Percentiles rank a stretch among this genome's conserved stretches.
phyloP scores from a whole-genome alignment of 2,888 invertebrate species.

The Tillus elongatus region DNA sequence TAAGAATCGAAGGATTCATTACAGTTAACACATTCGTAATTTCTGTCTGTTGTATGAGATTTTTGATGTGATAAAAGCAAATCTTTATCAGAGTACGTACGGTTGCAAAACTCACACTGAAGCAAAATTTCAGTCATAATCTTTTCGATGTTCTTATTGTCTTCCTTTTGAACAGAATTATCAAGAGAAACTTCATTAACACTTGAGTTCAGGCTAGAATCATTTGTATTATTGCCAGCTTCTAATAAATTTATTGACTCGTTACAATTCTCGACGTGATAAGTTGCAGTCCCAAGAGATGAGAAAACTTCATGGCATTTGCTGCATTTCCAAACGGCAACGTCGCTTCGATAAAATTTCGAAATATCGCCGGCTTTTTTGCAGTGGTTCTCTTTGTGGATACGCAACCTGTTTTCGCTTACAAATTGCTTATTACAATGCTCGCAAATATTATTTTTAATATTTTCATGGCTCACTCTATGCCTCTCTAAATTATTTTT shows the following conservation, averaged over 20 bases:
- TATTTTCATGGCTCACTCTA: constrained; percentile 35
- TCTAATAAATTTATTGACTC: constrained; percentile 18
- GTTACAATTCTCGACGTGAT: constrained; percentile 30
- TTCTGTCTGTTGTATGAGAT: constrained; percentile 40
- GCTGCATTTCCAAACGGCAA: constrained; percentile 40
- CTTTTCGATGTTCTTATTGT: constrained; percentile 31
- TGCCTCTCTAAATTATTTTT: constrained; percentile 40
- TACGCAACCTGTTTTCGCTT: constrained; percentile 39
- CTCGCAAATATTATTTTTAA: constrained; percentile 38
- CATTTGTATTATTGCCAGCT: constrained; percentile 8
- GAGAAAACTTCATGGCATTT: constrained; percentile 41
- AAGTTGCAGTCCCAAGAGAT: constrained; percentile 30
- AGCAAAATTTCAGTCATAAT: constrained; percentile 41
- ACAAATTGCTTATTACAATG: constrained; percentile 41
- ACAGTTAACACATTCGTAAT: constrained; percentile 44
- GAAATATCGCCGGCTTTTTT: constrained; percentile 40
- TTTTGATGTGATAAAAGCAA: constrained; percentile 42
- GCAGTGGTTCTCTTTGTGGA: constrained; percentile 42
- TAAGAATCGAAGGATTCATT: constrained; percentile 43
- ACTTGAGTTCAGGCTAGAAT: constrained; percentile 10
- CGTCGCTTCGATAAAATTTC: constrained; percentile 41
- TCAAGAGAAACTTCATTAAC: constrained; percentile 8
- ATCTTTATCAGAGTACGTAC: constrained; percentile 46
- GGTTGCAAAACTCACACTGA: constrained; percentile 55
- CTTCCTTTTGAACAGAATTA: constrained; percentile 13